Evolutionary conservation across 2,113 vertebrate species (phyloP).

Genomic region (Eubucco bourcierii): DNA sequence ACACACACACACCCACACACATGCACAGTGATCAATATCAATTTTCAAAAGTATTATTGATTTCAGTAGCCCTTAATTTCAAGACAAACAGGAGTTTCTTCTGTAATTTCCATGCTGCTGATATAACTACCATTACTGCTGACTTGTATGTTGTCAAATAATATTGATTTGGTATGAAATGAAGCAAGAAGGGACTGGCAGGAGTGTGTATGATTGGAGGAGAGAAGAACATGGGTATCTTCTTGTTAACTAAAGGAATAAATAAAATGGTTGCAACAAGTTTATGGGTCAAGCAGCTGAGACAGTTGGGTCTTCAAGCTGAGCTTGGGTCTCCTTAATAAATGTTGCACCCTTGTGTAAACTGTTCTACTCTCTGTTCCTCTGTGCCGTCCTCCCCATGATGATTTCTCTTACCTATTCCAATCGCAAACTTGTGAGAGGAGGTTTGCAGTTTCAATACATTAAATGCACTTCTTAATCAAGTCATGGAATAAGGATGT

Average conservation of each 20-base stretch:
- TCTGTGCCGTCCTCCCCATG: fast-evolving
- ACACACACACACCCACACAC: not conserved
- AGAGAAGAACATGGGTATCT: not conserved
- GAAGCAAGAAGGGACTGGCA: slow-evolving; percentile 21
- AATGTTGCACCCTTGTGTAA: not conserved
- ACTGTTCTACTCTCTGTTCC: not conserved
- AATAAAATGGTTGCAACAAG: not conserved
- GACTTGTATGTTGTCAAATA: slow-evolving; percentile 73
- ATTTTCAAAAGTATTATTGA: slow-evolving; percentile 81
- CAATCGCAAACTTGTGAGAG: not conserved
- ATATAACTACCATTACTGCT: slow-evolving; percentile 70
- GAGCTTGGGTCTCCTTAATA: not conserved
- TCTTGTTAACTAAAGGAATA: not conserved
- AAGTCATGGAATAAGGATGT: not conserved
- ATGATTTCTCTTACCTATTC: not conserved
- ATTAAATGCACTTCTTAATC: not conserved
- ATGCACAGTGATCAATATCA: slow-evolving; percentile 65
- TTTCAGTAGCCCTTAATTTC: slow-evolving; percentile 74
- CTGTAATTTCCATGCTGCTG: slow-evolving; percentile 75
- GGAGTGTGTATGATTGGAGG: not conserved
- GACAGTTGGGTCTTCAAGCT: not conserved
- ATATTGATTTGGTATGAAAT: slow-evolving; percentile 68
- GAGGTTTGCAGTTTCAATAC: not conserved
- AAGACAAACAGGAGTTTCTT: slow-evolving; percentile 75
- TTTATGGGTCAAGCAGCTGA: not conserved